phyloP scores from a whole-genome alignment of 2,113 vertebrate genomes.

The Eolophus roseicapilla region DNA sequence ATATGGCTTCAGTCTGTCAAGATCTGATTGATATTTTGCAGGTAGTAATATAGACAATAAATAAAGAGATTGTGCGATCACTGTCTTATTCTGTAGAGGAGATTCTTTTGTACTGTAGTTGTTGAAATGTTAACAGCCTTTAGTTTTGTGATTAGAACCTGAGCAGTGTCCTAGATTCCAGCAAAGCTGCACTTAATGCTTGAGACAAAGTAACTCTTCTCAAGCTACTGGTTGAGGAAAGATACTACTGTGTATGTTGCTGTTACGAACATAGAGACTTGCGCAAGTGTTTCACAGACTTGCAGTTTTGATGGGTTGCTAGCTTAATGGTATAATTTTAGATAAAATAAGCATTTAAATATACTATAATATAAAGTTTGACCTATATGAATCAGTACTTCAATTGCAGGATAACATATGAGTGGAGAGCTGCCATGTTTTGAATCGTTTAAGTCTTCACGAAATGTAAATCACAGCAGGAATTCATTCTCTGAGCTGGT shows the following conservation, averaged over 20 bases:
- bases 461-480: not conserved
- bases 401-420: not conserved
- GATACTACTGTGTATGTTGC: not conserved
- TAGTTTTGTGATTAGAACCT: not conserved
- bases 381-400: not conserved
- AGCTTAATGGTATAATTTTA: not conserved
- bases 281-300: not conserved
- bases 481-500: not conserved
- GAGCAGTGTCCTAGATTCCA: not conserved
- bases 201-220: not conserved
- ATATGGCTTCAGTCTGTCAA: conserved; percentile 88
- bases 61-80: not conserved
- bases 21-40: conserved; percentile 84
- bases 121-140: not conserved
- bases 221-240: not conserved
- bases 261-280: not conserved
- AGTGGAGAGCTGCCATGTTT: not conserved
- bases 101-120: not conserved
- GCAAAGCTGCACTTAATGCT: accelerated
- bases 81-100: not conserved
- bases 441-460: not conserved
- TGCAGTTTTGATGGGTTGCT: not conserved
- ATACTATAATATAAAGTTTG: not conserved
- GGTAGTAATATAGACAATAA: conserved; percentile 65
- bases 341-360: not conserved